Conservation (phyloP, 1,140 invertebrate genomes). For the Drosophila tani region DNA sequence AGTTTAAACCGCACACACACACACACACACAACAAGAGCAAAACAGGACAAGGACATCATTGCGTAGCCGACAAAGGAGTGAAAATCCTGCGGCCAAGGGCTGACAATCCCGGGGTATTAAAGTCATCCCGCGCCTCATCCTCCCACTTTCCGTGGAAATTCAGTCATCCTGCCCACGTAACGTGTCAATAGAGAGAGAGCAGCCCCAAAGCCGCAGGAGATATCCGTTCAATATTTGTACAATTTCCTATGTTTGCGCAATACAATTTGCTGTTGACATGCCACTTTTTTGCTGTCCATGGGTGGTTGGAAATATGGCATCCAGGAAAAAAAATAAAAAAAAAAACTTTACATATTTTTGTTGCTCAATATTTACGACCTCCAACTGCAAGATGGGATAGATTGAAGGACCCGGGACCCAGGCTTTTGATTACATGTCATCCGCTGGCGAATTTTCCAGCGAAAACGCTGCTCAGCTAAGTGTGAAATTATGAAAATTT, state of each 20-base stretch:
- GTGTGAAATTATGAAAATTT: conserved; percentile 76
- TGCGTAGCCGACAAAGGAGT: conserved; percentile 57
- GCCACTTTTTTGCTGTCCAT: conserved; percentile 26
- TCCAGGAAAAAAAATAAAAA: not conserved
- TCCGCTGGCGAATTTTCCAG: conserved; percentile 32
- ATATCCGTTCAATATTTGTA: conserved; percentile 81
- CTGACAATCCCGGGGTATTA: conserved; percentile 45
- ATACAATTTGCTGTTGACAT: conserved; percentile 65
- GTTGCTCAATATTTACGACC: conserved; percentile 10
- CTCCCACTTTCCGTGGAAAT: conserved; percentile 20
- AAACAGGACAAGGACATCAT: conserved; percentile 50
- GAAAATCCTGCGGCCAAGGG: conserved; percentile 56
- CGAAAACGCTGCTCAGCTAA: conserved; percentile 59
- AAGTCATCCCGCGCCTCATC: conserved; percentile 15
- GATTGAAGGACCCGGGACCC: conserved; percentile 5
- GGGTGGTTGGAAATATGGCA: conserved; percentile 6
- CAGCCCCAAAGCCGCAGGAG: conserved; percentile 63
- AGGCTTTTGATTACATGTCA: conserved; percentile 55
- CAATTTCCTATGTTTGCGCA: conserved; percentile 77
- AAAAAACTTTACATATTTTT: conserved; percentile 42
- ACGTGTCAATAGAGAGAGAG: conserved; percentile 49
- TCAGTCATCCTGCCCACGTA: conserved; percentile 17
- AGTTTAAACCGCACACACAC: conserved; percentile 6
- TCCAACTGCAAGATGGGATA: not conserved
- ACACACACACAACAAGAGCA: conserved; percentile 5